Base-by-base conservation (phyloP, 2,888 invertebrate species). In the Xestoiulus laeticollis region DNA sequence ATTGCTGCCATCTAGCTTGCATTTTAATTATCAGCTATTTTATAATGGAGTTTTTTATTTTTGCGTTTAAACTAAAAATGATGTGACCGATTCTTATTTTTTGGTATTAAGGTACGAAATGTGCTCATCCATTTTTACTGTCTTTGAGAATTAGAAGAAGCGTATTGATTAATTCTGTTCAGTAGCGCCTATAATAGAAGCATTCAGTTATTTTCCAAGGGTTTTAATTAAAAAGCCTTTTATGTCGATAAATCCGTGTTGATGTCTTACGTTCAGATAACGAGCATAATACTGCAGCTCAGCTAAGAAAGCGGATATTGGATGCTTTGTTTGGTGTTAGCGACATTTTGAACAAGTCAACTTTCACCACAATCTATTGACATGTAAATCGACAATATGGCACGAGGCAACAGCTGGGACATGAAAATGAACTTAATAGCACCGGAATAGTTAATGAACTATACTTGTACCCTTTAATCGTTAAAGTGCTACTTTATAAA, bases 351-450 rank as follows among this genome's bases (percentile, higher is more conserved):
- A 68, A 68, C 68, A 68, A 68, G 68, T 68, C 22, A 68, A 68
- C 68, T 26, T 26, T 68, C 68, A 68, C 68, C 68, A 68, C 68
- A 68, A 68, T 68, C 68, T 68, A 68, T 68, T 68, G 68, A 26
- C 68, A 68, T 68, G 68, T 68, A 68, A 68, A 68, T 68, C 68
- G 68, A 68, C 68, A 68, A 68, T 68, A 4, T 68, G 68, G 68
- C 26, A 68, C 26, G 26, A 68, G 68, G 68, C 68, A 68, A 8
- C 68, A 68, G 68, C 68, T 68, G 68, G 26, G 22, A 68, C 68
- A 68, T 68, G 68, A 68, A 68, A 68, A 68, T 68, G 68, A 68
- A 68, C 68, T 68, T 68, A 68, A 68, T 68, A 68, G 68, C 68
- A 68, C 68, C 68, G 22, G 26, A 68, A 68, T 68, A 68, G 68